phyloP scores from a whole-genome alignment of 2,113 vertebrate species.

The Bombycilla garrulus region DNA sequence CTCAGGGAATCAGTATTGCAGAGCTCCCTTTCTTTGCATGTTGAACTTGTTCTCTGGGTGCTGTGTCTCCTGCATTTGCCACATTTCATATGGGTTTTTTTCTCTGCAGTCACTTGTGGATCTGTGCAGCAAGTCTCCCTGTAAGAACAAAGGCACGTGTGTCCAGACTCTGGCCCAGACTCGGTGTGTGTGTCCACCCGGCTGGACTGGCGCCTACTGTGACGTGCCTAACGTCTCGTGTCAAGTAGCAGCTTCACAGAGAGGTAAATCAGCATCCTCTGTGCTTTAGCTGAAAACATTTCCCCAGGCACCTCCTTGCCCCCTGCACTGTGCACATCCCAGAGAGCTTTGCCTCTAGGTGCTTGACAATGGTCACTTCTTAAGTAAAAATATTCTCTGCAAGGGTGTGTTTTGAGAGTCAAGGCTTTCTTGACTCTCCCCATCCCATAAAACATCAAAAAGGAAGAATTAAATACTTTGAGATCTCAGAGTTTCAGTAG shows the following conservation, averaged over 20 bases:
- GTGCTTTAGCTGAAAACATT: neutral
- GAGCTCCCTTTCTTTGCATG: neutral
- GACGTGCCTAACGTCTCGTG: conserved; percentile 88
- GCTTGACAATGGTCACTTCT: neutral
- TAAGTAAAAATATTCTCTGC: neutral
- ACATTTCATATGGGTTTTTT: accelerated
- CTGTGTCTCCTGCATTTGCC: neutral
- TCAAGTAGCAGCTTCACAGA: conserved; percentile 75
- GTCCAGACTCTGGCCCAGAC: conserved; percentile 79
- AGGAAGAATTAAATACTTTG: neutral
- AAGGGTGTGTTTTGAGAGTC: neutral
- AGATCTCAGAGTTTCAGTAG: neutral
- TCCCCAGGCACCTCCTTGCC: neutral
- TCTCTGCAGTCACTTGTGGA: conserved; percentile 78
- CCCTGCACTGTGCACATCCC: neutral
- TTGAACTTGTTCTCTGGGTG: neutral
- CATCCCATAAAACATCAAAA: neutral
- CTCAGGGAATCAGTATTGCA: neutral
- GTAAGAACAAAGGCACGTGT: conserved; percentile 84
- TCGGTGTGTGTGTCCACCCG: conserved; percentile 78
- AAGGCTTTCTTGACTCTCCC: neutral
- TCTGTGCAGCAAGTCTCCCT: conserved; percentile 83
- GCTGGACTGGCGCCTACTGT: conserved; percentile 89
- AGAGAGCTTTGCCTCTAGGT: neutral
- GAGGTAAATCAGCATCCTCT: conserved; percentile 67